Evolutionary conservation across 92 coral and sea anemone species (phyloP), one percentile per base, ranked within the genome.

Genomic region (Zoanthus gigantus): DNA sequence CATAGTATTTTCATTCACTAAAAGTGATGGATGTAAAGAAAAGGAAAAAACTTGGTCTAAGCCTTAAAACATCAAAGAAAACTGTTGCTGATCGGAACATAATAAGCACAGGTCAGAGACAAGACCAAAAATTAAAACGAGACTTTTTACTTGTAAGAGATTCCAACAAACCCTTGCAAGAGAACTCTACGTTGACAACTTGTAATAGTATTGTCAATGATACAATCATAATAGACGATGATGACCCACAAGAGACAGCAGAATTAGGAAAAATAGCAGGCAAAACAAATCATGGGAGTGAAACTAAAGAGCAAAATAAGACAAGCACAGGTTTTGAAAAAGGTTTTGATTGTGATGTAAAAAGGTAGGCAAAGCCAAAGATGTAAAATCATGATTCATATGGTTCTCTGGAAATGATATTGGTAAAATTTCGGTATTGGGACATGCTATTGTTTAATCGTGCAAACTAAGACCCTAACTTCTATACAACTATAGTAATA

Each of bases 11-110:
- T 23, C 23, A 23, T 23, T 23, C 23, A 23, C 42, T 37, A 0
- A 4, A 2, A 37, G 42, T 37, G 76, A 81, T 81, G 85, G 85
- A 81, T 67, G 63, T 28, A 5, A 81, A 47, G 75, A 81, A 81
- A 81, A 81, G 85, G 28, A 81, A 81, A 42, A 81, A 66, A 46
- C 47, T 81, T 67, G 85, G 76, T 45, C 61, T 81, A 18, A 81
- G 85, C 32, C 85, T 81, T 15, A 81, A 81, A 32, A 66, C 85
- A 48, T 37, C 73, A 65, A 81, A 81, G 85, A 81, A 81, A 68
- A 66, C 29, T 8, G 31, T 44, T 46, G 60, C n/a, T 46, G 68
- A 79, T 48, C 18, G 58, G 72, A 79, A n/a, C 45, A 79, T 61
- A 61, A 9, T 61, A 66, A 37, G 37, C 23, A 47, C 42, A 0